These are phyloP conservation scores for Aspidiotus rigidus DNA, from an alignment of 2,888 invertebrate genomes.

Conservation along the genomic window DNA sequence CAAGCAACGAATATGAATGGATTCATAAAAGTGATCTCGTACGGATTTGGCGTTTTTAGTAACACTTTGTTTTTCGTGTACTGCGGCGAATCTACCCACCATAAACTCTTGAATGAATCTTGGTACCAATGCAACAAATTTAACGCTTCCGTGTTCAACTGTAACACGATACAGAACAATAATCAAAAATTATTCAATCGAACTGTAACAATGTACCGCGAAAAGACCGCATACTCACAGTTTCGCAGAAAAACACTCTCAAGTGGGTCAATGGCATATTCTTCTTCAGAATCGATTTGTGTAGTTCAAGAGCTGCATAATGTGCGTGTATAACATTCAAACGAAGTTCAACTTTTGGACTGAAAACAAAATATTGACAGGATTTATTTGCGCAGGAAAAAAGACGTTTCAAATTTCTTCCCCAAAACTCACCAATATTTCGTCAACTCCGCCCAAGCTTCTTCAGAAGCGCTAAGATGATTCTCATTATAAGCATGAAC, in stretches of 20 bases:
- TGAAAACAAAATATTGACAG: constrained; percentile 32
- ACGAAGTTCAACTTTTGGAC: constrained; percentile 39
- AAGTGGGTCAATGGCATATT: constrained; percentile 65
- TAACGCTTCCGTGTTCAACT: constrained; percentile 51
- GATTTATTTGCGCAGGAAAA: neutral
- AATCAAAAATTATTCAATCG: neutral
- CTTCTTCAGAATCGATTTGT: constrained; percentile 54
- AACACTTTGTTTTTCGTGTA: constrained; percentile 27
- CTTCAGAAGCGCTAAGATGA: constrained; percentile 52
- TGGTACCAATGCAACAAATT: constrained; percentile 49
- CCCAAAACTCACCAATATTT: constrained; percentile 35
- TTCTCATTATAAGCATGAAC: constrained; percentile 56
- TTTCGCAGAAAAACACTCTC: constrained; percentile 63
- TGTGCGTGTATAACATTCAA: constrained; percentile 53
- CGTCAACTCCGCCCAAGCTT: constrained; percentile 49
- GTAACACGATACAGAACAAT: constrained; percentile 31
- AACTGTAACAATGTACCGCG: neutral
- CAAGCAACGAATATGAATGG: constrained; percentile 58
- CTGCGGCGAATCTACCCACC: constrained; percentile 49
- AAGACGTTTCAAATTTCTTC: neutral
- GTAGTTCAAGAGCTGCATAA: constrained; percentile 54
- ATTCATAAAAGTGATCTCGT: constrained; percentile 40
- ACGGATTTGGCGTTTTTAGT: constrained; percentile 22
- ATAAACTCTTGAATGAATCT: constrained; percentile 49
- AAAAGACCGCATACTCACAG: constrained; percentile 43